Base-by-base conservation (phyloP, 2,113 vertebrate genomes). In the Podarcis cretensis region DNA sequence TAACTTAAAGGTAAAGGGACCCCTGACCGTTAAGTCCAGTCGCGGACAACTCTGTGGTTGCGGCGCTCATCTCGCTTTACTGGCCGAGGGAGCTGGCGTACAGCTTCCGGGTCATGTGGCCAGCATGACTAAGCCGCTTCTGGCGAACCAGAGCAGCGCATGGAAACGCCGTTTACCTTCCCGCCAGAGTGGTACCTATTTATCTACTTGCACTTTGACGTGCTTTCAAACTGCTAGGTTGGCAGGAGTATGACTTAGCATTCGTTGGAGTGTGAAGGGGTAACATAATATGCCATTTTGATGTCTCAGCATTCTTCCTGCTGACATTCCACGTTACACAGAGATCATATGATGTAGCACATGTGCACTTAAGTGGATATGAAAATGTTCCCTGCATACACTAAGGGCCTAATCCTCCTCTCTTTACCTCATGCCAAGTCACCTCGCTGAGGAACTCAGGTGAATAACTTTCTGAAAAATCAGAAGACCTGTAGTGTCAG, bases 381-480 rank as follows among this genome's bases (percentile, higher is more conserved):
- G 90, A 89, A 93, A 95, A 71, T 83, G 30, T 92, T 88, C 89
- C 91, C 86, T 85, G 35, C 16, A 74, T 5, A 21, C 25, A 80
- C 74, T 90, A 14, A 48, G 5, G 20, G 73, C 80, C 37, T 81
- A 86, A 92, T 94, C 87, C 85, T 80, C 73, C 32, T 43, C 43
- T 8, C 40, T 43, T 43, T 43, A 43, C 40, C 40, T 96, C 93
- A 89, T 27, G 92, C 35, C 54, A 35, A 81, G 90, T 76, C 89
- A 88, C 85, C 79, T 87, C 87, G 71, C 40, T 77, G 80, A 35
- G 85, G 80, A 83, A n/a, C 77, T 89, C 82, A 0, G 2, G 2
- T 84, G 91, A 92, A 57, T 88, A 40, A 75, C 6, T 32, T 84
- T 87, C 81, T 85, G 27, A 68, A 89, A 63, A 93, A 94, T 66